phyloP scores from a whole-genome alignment of 2,113 vertebrate genomes.

The Porphyrio hochstetteri region DNA sequence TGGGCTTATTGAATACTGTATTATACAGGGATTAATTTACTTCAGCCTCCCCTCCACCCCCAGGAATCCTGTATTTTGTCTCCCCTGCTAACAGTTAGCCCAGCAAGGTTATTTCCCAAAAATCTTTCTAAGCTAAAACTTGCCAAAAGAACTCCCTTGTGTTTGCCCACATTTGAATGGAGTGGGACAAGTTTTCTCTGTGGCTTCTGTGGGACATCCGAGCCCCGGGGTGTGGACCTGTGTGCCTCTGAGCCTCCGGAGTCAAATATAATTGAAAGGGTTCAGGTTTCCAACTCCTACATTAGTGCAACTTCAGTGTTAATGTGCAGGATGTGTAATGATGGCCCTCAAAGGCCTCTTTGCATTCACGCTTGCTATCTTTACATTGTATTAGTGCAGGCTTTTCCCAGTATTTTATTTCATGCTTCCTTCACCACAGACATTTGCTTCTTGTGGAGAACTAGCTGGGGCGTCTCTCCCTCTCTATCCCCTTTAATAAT shows the following conservation, averaged over 20 bases:
- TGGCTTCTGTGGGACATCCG: neutral
- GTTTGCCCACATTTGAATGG: neutral
- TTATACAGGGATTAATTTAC: conserved; percentile 4
- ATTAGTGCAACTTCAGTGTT: neutral
- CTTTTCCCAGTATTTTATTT: conserved; percentile 33
- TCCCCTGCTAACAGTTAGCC: neutral
- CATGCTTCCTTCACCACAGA: neutral
- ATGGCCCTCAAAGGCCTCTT: conserved; percentile 21
- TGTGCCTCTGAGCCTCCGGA: neutral
- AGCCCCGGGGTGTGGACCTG: neutral
- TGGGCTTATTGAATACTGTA: neutral
- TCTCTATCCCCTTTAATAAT: conserved; percentile 11
- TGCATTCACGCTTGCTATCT: conserved; percentile 3
- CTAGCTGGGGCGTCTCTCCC: neutral
- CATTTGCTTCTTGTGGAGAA: neutral
- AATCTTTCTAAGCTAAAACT: neutral
- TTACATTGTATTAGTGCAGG: neutral
- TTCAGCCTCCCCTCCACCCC: neutral
- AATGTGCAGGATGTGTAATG: neutral
- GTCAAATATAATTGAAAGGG: neutral
- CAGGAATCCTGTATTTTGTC: neutral
- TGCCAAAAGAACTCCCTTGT: neutral
- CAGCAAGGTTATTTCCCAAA: neutral
- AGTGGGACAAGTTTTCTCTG: neutral
- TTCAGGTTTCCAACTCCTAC: neutral